Percentiles rank a stretch among this genome's conserved stretches.
phyloP scores from a whole-genome alignment of 2,888 invertebrate species.

The Drosophila formosana region DNA sequence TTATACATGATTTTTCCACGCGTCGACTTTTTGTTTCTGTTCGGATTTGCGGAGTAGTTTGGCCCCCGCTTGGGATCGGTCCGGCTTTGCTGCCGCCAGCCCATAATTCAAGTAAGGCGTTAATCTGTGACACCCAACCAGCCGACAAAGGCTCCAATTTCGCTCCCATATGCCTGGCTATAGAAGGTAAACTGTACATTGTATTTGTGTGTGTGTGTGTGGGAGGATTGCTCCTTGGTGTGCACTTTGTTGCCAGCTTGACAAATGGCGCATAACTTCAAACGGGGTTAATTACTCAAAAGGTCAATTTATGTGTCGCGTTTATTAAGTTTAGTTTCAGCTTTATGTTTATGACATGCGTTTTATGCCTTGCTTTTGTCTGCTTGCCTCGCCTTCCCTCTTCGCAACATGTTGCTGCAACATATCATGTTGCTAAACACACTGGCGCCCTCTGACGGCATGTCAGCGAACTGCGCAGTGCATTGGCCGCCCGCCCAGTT shows the following conservation, averaged over 20 bases:
- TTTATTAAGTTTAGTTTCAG: slow-evolving; percentile 40
- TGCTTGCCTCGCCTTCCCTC: neutral
- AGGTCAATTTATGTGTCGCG: slow-evolving; percentile 51
- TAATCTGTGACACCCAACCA: slow-evolving; percentile 74
- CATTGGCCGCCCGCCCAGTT: neutral
- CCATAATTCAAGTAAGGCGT: slow-evolving; percentile 73
- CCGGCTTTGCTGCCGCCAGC: slow-evolving; percentile 34
- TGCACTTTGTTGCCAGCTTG: slow-evolving; percentile 56
- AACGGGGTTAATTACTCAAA: slow-evolving; percentile 64
- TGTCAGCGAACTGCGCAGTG: neutral
- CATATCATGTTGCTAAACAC: slow-evolving; percentile 11
- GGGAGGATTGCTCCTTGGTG: slow-evolving; percentile 29
- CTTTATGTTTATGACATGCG: slow-evolving; percentile 18
- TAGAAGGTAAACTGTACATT: neutral
- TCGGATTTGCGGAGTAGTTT: slow-evolving; percentile 60
- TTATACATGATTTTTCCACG: slow-evolving; percentile 73
- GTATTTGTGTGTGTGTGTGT: slow-evolving; percentile 1
- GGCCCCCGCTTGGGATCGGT: slow-evolving; percentile 18
- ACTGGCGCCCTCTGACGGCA: slow-evolving; percentile 39
- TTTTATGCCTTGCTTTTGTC: slow-evolving; percentile 3
- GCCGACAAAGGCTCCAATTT: slow-evolving; percentile 32
- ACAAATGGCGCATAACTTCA: slow-evolving; percentile 65
- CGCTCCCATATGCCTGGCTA: slow-evolving; percentile 5
- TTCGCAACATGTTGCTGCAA: slow-evolving; percentile 40
- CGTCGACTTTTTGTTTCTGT: slow-evolving; percentile 47